A percentile compares a stretch with the other conserved stretches of the same genome.
Conservation (phyloP, 2,797 vertebrate genomes). For the Clarias platycephalus region DNA sequence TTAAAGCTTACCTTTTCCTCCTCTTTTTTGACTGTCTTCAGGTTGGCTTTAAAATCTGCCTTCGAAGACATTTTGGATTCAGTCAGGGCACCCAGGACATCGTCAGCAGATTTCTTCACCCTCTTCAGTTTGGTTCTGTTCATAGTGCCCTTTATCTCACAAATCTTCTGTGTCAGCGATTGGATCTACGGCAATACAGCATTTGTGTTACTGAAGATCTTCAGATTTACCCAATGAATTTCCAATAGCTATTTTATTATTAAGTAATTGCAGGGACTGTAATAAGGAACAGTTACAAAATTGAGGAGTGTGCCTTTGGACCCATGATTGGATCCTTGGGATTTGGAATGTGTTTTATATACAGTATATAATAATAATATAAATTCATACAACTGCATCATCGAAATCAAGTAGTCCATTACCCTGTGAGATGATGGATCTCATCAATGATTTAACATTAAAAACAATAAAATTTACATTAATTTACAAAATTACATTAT, state of each 20-base stretch:
- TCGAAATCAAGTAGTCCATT: not conserved
- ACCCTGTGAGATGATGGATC: not conserved
- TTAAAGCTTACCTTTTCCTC: constrained; percentile 61
- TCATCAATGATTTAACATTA: not conserved
- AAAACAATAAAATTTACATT: not conserved
- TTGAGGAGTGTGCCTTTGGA: not conserved
- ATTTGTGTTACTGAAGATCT: constrained; percentile 1
- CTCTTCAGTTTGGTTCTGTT: constrained; percentile 66
- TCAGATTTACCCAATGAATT: not conserved
- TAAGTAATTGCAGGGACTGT: not conserved
- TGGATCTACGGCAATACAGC: constrained; percentile 57
- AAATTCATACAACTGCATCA: not conserved
- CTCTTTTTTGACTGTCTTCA: constrained; percentile 72
- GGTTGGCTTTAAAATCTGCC: constrained; percentile 66
- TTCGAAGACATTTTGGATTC: constrained; percentile 63
- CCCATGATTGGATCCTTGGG: not conserved
- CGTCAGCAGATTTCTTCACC: constrained; percentile 67
- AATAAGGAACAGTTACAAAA: not conserved
- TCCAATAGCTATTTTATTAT: not conserved
- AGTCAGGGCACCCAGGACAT: constrained; percentile 60
- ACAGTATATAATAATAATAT: not conserved
- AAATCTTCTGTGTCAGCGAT: constrained; percentile 61
- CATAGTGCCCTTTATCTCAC: constrained; percentile 66
- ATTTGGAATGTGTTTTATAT: not conserved
- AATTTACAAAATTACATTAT: too few relatives aligned